Conservation (phyloP, 2,888 invertebrate genomes). For the Dasypogon diadema region DNA sequence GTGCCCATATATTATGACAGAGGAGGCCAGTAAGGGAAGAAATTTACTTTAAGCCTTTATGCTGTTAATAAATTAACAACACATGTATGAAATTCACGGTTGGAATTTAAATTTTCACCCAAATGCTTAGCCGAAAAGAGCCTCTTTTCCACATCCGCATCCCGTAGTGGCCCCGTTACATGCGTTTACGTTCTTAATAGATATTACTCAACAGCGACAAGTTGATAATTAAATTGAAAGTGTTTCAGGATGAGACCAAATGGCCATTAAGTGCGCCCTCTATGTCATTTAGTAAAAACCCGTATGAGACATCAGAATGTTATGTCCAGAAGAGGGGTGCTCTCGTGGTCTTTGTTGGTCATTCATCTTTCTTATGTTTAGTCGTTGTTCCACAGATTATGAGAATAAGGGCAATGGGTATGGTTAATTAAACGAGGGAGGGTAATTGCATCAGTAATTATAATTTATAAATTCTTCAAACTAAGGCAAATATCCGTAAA, state of each 20-base stretch:
- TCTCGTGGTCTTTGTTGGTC: conserved; percentile 19
- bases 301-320: conserved; percentile 20
- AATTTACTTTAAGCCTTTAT: conserved; percentile 17
- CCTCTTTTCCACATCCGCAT: conserved; percentile 1
- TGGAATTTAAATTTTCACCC: background rate
- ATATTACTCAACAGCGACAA: conserved; percentile 10
- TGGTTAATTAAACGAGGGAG: background rate
- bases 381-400: background rate
- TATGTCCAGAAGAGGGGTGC: conserved; percentile 5
- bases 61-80: conserved; percentile 21
- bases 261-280: conserved; percentile 41
- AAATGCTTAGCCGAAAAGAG: background rate
- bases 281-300: conserved; percentile 21
- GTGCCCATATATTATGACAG: background rate
- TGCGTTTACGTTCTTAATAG: no score
- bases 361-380: conserved; percentile 29
- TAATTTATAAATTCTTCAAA: no score
- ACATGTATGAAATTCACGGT: background rate
- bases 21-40: conserved; percentile 5
- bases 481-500: no score
- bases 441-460: no score
- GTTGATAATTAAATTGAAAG: conserved; percentile 47
- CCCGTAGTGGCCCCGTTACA: background rate
- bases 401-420: background rate
- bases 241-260: conserved; percentile 31